These are phyloP conservation scores for Anabacerthia variegaticeps DNA, from an alignment of 2,797 vertebrate genomes.

Conservation along the genomic window DNA sequence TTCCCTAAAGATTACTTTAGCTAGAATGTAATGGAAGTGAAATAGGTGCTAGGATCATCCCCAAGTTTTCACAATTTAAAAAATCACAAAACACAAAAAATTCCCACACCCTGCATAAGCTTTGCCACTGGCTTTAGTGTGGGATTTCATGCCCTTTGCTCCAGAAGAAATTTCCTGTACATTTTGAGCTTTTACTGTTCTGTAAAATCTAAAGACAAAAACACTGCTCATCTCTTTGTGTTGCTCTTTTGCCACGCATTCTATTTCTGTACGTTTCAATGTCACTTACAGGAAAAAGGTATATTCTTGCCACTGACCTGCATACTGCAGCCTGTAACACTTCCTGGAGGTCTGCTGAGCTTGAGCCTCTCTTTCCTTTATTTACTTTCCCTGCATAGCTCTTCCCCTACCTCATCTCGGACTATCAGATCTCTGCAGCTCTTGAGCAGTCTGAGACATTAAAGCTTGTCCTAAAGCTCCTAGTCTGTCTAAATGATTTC, in stretches of 20 bases:
- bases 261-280: not conserved
- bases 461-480: not conserved
- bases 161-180: not conserved
- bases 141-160: not conserved
- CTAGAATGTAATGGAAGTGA: not conserved
- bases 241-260: not conserved
- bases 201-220: not conserved
- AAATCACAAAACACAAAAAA: not conserved
- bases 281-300: not conserved
- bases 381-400: not conserved
- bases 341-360: not conserved
- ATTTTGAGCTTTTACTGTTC: not conserved
- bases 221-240: rapidly evolving
- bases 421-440: not conserved
- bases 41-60: not conserved
- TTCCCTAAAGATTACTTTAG: not conserved
- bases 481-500: not conserved
- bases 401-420: not conserved
- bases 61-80: not conserved
- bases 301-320: not conserved
- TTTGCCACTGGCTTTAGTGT: not conserved
- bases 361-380: not conserved
- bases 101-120: not conserved
- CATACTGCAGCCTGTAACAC: not conserved
- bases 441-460: not conserved